Percentiles rank a stretch among this genome's conserved stretches.
Conservation (phyloP, 2,888 invertebrate species). For the Lasiommata megera region DNA sequence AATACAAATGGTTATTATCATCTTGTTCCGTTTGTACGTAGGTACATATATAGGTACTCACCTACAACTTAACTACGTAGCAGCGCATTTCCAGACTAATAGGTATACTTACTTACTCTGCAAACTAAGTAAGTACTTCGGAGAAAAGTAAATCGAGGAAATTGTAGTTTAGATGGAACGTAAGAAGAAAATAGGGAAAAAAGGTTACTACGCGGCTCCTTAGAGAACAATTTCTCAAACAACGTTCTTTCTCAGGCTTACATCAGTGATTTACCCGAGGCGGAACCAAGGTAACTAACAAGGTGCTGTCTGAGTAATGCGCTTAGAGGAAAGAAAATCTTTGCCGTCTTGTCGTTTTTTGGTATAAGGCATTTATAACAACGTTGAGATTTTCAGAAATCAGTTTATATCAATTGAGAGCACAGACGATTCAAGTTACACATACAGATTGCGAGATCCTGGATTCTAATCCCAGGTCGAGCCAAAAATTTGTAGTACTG, state of each 20-base stretch:
- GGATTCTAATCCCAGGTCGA: no score
- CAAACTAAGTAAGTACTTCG: slow-evolving; percentile 14
- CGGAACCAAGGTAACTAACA: slow-evolving; percentile 23
- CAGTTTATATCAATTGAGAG: no score
- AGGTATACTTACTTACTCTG: background rate
- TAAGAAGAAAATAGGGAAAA: slow-evolving; percentile 51
- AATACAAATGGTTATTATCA: no score
- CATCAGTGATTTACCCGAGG: slow-evolving; percentile 58
- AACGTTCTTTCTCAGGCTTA: slow-evolving; percentile 58
- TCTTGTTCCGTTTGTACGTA: no score
- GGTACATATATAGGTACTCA: no score
- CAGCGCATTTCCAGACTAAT: background rate
- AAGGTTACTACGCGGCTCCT: slow-evolving; percentile 51
- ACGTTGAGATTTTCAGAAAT: no score
- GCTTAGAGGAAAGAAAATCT: slow-evolving; percentile 16
- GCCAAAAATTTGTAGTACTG: no score
- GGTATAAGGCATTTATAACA: background rate
- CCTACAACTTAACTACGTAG: no score
- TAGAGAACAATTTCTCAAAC: slow-evolving; percentile 69
- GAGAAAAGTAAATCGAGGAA: slow-evolving; percentile 56
- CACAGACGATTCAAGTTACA: no score
- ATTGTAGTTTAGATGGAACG: slow-evolving; percentile 52
- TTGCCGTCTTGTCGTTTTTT: slow-evolving; percentile 1
- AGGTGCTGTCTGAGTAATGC: slow-evolving; percentile 21
- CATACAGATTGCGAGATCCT: no score